Percentiles rank a stretch among this genome's conserved stretches.
These are phyloP conservation scores for Cirrhinus mrigala DNA, from an alignment of 2,797 vertebrate species.

Conservation along the genomic window DNA sequence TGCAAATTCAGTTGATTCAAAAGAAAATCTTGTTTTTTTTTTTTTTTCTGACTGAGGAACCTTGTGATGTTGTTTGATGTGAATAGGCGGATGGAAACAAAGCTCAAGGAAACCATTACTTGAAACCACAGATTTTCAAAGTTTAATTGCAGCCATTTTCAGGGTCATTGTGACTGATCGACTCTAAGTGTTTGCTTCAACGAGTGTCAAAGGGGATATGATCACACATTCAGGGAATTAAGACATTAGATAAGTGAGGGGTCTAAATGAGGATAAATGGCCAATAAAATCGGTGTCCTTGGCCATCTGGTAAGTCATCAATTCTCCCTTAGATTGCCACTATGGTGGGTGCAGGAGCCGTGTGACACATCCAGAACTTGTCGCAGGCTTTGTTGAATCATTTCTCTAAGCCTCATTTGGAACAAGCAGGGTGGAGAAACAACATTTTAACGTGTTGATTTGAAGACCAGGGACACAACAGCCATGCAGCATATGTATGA, in stretches of 20 bases:
- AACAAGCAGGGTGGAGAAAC: conserved; percentile 9
- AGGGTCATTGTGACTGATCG: conserved; percentile 56
- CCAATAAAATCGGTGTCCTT: conserved; percentile 60
- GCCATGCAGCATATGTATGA: not conserved
- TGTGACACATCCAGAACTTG: conserved; percentile 61
- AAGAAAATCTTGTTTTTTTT: conserved; percentile 14
- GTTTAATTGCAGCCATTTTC: conserved; percentile 55
- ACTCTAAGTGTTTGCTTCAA: conserved; percentile 49
- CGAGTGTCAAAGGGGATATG: conserved; percentile 57
- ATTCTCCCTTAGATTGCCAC: conserved; percentile 60
- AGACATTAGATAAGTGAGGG: conserved; percentile 61
- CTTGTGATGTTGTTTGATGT: conserved; percentile 11
- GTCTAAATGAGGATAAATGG: conserved; percentile 65
- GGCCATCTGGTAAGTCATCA: conserved; percentile 69
- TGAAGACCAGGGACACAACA: not conserved
- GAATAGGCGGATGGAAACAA: not conserved
- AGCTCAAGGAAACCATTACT: conserved; percentile 6
- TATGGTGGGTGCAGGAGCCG: conserved; percentile 51
- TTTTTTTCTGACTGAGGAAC: not conserved
- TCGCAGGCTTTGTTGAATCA: conserved; percentile 57
- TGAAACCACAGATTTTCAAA: not conserved
- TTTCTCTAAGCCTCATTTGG: conserved; percentile 59
- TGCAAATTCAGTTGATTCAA: conserved; percentile 4
- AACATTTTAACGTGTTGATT: not conserved
- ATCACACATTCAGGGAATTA: conserved; percentile 63